Conservation (phyloP, 2,888 invertebrate genomes). For the Barypeithes pellucidus region DNA sequence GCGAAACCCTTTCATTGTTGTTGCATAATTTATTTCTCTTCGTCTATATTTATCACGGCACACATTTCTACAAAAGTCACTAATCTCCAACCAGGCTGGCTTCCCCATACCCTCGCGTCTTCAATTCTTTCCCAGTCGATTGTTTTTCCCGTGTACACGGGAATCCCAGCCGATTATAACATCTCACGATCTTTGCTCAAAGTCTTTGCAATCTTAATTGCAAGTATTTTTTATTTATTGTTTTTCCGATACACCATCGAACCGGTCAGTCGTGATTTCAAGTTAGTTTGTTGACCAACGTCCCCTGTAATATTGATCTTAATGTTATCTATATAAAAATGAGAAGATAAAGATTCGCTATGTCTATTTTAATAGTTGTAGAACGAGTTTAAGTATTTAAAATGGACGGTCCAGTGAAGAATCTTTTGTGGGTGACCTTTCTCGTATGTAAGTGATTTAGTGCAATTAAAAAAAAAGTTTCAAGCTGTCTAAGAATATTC, state of each 20-base stretch:
- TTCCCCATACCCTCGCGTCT: too few species aligned
- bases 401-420: not conserved
- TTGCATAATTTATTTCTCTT: too few species aligned
- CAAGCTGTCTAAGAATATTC: not conserved
- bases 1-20: too few species aligned
- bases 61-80: too few species aligned
- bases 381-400: not conserved
- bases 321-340: not conserved
- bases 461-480: not conserved
- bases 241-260: not conserved
- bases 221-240: slow-evolving; percentile 1
- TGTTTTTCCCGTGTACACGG: slow-evolving; percentile 1
- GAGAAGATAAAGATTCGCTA: not conserved
- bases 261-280: slow-evolving; percentile 8
- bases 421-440: not conserved
- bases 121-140: too few species aligned
- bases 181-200: too few species aligned
- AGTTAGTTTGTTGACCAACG: not conserved
- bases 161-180: slow-evolving; percentile 1
- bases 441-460: not conserved
- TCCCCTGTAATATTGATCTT: not conserved
- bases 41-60: too few species aligned
- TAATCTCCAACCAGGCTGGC: too few species aligned
- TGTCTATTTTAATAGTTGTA: not conserved
- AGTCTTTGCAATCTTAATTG: not conserved